phyloP scores from a whole-genome alignment of 2,113 vertebrate species.

The Crocuta crocuta region DNA sequence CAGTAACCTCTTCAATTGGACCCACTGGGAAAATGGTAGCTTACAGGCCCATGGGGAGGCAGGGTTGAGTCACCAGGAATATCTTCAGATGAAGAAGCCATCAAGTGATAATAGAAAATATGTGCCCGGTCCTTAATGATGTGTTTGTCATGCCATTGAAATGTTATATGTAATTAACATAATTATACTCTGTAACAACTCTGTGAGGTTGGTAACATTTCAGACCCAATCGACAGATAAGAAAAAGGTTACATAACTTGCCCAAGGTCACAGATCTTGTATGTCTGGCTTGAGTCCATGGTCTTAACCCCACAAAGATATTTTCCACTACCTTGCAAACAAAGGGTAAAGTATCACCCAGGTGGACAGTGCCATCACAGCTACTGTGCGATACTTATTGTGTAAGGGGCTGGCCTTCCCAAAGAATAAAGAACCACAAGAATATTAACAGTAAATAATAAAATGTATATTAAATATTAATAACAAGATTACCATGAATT shows the following conservation, averaged over 20 bases:
- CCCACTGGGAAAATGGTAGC: constrained; percentile 70
- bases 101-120: background rate
- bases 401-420: background rate
- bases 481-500: too few species aligned
- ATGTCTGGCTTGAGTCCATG: background rate
- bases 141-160: background rate
- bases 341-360: background rate
- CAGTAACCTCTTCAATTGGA: constrained; percentile 78
- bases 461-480: background rate
- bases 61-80: constrained; percentile 77
- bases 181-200: background rate
- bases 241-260: background rate
- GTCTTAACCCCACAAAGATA: background rate
- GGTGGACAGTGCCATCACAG: background rate
- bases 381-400: background rate
- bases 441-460: background rate
- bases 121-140: background rate
- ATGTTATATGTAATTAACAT: background rate
- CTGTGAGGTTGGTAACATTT: background rate
- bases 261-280: background rate
- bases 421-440: background rate
- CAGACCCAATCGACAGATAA: constrained; percentile 29
- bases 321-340: background rate
- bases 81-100: constrained; percentile 74
- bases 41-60: constrained; percentile 77